Conservation (phyloP, 2,113 vertebrate species). For the Anas platyrhynchos region DNA sequence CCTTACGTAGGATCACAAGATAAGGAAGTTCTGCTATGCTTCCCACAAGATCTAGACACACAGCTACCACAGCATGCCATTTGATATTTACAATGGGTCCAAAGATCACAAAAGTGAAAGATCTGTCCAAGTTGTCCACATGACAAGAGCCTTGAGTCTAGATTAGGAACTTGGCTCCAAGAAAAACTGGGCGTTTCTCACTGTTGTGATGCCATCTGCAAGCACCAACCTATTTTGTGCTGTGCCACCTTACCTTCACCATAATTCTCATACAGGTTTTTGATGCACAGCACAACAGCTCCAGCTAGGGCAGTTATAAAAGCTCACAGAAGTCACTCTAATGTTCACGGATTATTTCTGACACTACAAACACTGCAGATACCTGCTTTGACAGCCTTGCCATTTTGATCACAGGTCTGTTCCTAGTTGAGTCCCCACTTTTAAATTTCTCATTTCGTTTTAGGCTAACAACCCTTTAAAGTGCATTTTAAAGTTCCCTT, state of each 20-base stretch:
- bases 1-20: background rate
- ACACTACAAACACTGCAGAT: background rate
- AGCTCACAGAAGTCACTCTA: background rate
- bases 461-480: background rate
- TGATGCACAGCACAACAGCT: background rate
- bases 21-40: background rate
- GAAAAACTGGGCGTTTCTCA: background rate
- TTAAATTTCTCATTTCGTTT: background rate
- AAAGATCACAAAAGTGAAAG: conserved; percentile 36
- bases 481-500: background rate
- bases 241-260: background rate
- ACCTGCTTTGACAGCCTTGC: background rate
- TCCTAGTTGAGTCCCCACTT: background rate
- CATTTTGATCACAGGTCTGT: background rate
- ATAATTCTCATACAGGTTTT: background rate
- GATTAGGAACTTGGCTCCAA: conserved; percentile 1
- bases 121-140: background rate
- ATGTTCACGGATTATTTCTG: background rate
- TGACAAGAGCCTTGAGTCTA: background rate
- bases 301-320: background rate
- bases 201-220: background rate
- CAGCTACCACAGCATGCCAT: background rate
- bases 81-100: background rate
- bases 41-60: background rate
- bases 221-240: background rate